Base-by-base conservation (phyloP, 2,888 invertebrate species). In the Hirtodrosophila trivittata region DNA sequence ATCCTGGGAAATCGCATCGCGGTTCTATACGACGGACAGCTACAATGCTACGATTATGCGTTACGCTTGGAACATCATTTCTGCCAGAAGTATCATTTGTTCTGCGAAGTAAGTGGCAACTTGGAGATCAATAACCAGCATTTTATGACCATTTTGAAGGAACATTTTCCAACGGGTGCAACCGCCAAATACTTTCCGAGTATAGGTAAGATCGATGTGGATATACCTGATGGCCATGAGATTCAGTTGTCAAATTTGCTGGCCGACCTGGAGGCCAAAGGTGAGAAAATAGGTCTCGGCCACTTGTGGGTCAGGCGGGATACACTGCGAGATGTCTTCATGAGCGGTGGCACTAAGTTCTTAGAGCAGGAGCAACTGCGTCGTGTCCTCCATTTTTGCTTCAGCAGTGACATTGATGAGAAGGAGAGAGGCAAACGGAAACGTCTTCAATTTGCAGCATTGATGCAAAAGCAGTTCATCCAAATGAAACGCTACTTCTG, bases 1-100 rank as follows among this genome's bases (percentile, higher is more conserved):
- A 10, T 43, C 1, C 21, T 66, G 2, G 66, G 38, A 8, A 42
- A 47, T 52, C 66, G 62, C 10, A 62, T 62, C 9, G 51, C 60
- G 2, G 42, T 66, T 1, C 12, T 66, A 1, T 30, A 38, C 7
- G 9, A 42, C 9, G 56, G 60, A 0, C 6, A n/a, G 1, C 13
- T 66, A 4, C 21, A 46, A 30, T 56, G 47, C 30, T 51, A 25
- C 7, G 60, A 52, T 39, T 30, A 21, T 0, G 7, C 8, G 4
- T 12, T 10, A n/a, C 3, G 0, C 5, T 14, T 64, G 1, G 8
- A 6, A 0, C 10, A 47, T 3, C 37, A 10, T 0, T 57, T n/a
- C n/a, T 47, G 52, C 4, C 12, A 25, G 4, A 25, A 39, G 3
- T 49, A 52, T 12, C 33, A 32, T 14, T 13, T 64, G 9, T 14